These are phyloP conservation scores for Monochamus alternatus DNA, from an alignment of 2,888 invertebrate species.

Conservation along the genomic window DNA sequence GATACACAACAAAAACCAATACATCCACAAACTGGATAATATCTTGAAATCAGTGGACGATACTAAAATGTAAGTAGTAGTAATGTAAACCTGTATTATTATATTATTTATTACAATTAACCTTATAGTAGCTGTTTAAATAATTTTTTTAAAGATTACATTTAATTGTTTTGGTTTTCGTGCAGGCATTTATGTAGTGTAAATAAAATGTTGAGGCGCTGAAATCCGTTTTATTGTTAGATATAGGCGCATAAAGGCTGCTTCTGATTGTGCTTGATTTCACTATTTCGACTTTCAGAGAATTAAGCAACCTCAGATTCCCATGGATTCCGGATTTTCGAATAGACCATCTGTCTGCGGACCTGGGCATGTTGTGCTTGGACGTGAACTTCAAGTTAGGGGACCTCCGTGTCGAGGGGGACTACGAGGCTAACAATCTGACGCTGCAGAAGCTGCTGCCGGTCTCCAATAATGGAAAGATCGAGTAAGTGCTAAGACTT, in stretches of 20 bases:
- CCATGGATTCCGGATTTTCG: slow-evolving; percentile 67
- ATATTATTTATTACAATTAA: background rate
- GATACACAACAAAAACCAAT: slow-evolving; percentile 71
- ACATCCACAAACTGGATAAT: slow-evolving; percentile 72
- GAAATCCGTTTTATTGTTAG: no score
- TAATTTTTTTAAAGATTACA: no score
- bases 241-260: background rate
- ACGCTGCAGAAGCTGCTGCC: slow-evolving; percentile 65
- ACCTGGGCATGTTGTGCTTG: slow-evolving; percentile 63
- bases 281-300: slow-evolving; percentile 59
- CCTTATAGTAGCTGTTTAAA: no score
- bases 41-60: slow-evolving; percentile 74
- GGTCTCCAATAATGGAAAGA: slow-evolving; percentile 64
- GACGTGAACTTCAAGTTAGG: slow-evolving; percentile 64
- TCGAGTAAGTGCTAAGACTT: slow-evolving; percentile 60
- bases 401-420: slow-evolving; percentile 64
- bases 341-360: slow-evolving; percentile 62
- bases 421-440: slow-evolving; percentile 65
- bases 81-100: background rate
- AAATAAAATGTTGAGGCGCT: no score
- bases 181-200: no score
- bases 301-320: slow-evolving; percentile 64
- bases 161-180: no score
- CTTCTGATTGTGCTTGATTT: background rate
- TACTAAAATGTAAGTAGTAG: slow-evolving; percentile 73